Evolutionary conservation across 2,888 invertebrate genomes (phyloP), one percentile per base, ranked within the genome.

Genomic region (Lissonota sp.): DNA sequence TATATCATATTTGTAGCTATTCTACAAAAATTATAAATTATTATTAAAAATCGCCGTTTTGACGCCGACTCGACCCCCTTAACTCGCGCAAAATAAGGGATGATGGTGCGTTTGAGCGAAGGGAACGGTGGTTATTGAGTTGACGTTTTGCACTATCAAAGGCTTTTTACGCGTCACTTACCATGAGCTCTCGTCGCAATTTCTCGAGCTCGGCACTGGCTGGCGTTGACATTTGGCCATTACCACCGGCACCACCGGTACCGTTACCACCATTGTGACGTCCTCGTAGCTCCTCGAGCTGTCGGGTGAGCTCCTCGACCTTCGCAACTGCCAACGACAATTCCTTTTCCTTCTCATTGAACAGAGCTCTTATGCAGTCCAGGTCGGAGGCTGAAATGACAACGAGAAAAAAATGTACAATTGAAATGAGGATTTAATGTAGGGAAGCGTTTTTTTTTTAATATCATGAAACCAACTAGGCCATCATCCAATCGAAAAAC

Each of bases 271-370:
- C 86, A 77, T 84, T 85, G 84, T 91, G 90, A 63, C 89, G 90
- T 55, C 95, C 94, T 79, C 97, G 94, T 86, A 99, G 93, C 90
- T 99, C 98, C 92, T 99, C 99, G 86, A 99, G 94, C 93, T 99
- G 99, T 88, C 97, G 94, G 84, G 98, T 98, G 91, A 99, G 94
- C 93, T 98, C 98, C 91, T 99, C 99, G 90, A 99, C 99, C 93
- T 98, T 98, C 90, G 97, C 97, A 91, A 99, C 98, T n/a, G 99
- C 99, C 94, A 98, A 94, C 76, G 98, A 97, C 82, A 99, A 94
- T 93, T 99, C 99, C 93, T 98, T 98, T 93, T 99, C 99, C 92
- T 99, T 99, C 92, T 99, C 98, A 94, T 98, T 98, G 95, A 99
- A 99, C 80, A 99, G 95, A 84, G 98, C 97, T 90, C 98, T 96